Conservation (phyloP, 1,140 invertebrate species). For the Cecropterus lyciades region DNA sequence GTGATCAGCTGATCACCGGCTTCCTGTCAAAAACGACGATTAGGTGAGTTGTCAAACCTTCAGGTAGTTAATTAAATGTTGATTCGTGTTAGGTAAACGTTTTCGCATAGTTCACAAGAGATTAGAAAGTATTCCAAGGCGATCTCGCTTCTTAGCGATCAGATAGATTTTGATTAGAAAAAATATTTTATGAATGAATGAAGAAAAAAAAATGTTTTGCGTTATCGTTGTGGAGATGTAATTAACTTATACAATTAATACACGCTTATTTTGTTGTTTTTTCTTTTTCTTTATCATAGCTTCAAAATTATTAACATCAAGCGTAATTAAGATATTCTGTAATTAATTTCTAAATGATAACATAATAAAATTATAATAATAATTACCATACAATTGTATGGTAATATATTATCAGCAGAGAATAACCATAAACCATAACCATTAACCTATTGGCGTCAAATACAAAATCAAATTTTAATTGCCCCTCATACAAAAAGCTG, state of each 20-base stretch:
- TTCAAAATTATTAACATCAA: too few species aligned
- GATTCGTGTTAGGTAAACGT: slow-evolving; percentile 70
- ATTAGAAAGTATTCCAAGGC: slow-evolving; percentile 83
- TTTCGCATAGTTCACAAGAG: slow-evolving; percentile 74
- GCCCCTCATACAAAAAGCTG: too few species aligned
- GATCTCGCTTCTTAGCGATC: slow-evolving; percentile 65
- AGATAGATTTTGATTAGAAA: slow-evolving; percentile 54
- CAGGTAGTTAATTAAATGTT: slow-evolving; percentile 58
- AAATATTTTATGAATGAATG: not conserved
- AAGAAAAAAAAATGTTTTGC: too few species aligned
- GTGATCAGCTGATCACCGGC: slow-evolving; percentile 55
- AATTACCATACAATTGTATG: too few species aligned
- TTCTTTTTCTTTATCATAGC: too few species aligned
- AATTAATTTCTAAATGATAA: too few species aligned
- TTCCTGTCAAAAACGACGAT: slow-evolving; percentile 42
- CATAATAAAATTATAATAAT: too few species aligned
- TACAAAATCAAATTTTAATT: not conserved
- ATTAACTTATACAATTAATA: too few species aligned
- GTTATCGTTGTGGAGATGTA: too few species aligned
- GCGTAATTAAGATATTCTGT: too few species aligned
- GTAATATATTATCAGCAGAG: too few species aligned
- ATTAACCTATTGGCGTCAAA: not conserved
- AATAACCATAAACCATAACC: not conserved
- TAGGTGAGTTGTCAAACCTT: slow-evolving; percentile 61
- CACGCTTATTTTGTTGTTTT: too few species aligned